These are phyloP conservation scores for Lepus townsendii DNA, from an alignment of 2,797 vertebrate species.

Conservation along the genomic window DNA sequence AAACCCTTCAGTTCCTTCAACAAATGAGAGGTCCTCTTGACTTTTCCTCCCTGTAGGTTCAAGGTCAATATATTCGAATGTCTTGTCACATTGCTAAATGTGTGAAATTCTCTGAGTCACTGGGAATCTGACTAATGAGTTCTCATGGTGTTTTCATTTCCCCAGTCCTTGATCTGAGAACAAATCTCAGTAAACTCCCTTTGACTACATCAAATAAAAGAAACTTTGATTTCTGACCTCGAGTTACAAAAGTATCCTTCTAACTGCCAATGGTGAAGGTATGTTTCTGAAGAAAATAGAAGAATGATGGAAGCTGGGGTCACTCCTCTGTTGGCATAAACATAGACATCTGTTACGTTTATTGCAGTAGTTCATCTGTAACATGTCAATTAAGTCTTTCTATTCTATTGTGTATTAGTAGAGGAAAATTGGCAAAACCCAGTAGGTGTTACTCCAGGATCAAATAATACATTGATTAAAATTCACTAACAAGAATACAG, in stretches of 20 bases:
- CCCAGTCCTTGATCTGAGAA: conserved; percentile 5
- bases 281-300: neutral
- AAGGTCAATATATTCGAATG: neutral
- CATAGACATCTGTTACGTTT: neutral
- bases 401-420: neutral
- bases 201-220: conserved; percentile 13
- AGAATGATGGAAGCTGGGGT: neutral
- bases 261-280: neutral
- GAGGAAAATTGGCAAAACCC: neutral
- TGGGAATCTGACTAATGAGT: neutral
- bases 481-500: neutral
- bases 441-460: neutral
- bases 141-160: neutral
- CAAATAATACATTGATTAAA: neutral
- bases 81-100: neutral
- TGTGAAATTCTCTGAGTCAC: neutral
- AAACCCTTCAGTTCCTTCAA: neutral
- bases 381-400: neutral
- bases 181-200: conserved; percentile 20
- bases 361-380: neutral
- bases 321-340: neutral
- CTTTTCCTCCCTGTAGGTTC: neutral
- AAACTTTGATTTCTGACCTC: conserved; percentile 21
- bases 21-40: neutral
- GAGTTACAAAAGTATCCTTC: neutral